Evolutionary conservation across 2,113 vertebrate genomes (phyloP), one percentile per base, ranked within the genome.

Genomic region (Acrocephalus arundinaceus): DNA sequence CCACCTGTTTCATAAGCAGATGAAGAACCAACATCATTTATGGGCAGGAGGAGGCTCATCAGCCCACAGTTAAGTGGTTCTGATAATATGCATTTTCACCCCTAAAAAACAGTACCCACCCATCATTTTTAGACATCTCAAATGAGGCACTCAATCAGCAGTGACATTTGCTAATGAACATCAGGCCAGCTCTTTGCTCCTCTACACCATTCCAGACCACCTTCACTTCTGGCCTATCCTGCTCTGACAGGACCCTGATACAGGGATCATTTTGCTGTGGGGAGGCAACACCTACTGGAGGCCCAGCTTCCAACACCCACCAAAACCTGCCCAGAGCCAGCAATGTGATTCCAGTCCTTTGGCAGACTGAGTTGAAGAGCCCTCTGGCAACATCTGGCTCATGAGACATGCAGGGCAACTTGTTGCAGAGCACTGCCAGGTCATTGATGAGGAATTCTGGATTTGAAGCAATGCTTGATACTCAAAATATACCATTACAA

Each of bases 381-480:
- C 65, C 91, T 96, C 71, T 1, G 81, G 86, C 82, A 97, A 93
- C 63, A 81, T 77, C 93, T 87, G 94, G 71, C 33, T 63, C 58
- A 33, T 57, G 33, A 74, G 65, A 87, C 74, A 74, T 10, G 46
- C 37, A 39, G 37, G 37, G 37, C 37, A 39, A 39, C 37, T 94
- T 77, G 59, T 93, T 82, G 71, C 76, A 91, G 59, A 35, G 15
- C n/a, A 41, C 35, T 54, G 63, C 71, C 67, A 62, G 1, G 1
- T 76, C 93, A 95, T 11, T 74, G 78, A 96, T 90, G 49, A 54
- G 62, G 73, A 80, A 89, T 21, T 19, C 70, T 92, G 48, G 31
- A 22, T 54, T 85, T 84, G 75, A 67, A 75, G 66, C n/a, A 63
- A 55, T 3, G 7, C 14, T 30, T 7, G 15, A 48, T 27, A 62